Evolutionary conservation across 1,140 invertebrate species (phyloP).

Genomic region (Archegozetes longisetosus): DNA sequence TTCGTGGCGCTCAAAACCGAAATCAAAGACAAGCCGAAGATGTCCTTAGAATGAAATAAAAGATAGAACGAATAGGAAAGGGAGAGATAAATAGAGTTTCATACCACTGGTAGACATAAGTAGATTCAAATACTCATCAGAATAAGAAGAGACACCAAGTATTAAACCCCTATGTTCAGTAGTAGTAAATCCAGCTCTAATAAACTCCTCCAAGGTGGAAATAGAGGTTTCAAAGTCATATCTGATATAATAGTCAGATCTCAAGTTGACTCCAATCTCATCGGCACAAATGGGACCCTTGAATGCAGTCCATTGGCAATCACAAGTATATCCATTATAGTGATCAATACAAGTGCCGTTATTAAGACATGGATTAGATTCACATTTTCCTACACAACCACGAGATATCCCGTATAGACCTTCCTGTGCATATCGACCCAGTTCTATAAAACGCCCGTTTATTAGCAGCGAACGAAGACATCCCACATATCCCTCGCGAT

Average conservation of each 20-base stretch:
- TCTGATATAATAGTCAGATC: conserved; percentile 67
- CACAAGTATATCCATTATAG: conserved; percentile 82
- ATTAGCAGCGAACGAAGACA: conserved; percentile 76
- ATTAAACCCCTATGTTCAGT: conserved; percentile 89
- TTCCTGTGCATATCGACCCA: conserved; percentile 38
- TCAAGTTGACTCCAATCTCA: conserved; percentile 88
- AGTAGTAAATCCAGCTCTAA: conserved; percentile 87
- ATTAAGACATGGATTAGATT: conserved; percentile 79
- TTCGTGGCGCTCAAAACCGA: conserved; percentile 89
- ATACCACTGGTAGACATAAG: conserved; percentile 82
- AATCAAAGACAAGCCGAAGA: conserved; percentile 82
- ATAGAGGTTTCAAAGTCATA: conserved; percentile 83
- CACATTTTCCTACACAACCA: conserved; percentile 81
- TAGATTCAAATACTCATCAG: conserved; percentile 82
- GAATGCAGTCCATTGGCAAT: conserved; percentile 93
- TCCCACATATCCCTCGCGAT: conserved; percentile 80
- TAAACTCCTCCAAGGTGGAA: conserved; percentile 80
- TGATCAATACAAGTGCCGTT: conserved; percentile 84
- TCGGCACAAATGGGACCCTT: conserved; percentile 95
- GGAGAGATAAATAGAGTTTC: conserved; percentile 17
- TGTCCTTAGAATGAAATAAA: conserved; percentile 41
- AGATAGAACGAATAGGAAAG: background rate
- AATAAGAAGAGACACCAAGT: conserved; percentile 68
- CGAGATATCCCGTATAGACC: conserved; percentile 44
- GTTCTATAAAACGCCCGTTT: conserved; percentile 70